phyloP scores from a whole-genome alignment of 1,140 invertebrate species.

The Geopemphigus sp. region DNA sequence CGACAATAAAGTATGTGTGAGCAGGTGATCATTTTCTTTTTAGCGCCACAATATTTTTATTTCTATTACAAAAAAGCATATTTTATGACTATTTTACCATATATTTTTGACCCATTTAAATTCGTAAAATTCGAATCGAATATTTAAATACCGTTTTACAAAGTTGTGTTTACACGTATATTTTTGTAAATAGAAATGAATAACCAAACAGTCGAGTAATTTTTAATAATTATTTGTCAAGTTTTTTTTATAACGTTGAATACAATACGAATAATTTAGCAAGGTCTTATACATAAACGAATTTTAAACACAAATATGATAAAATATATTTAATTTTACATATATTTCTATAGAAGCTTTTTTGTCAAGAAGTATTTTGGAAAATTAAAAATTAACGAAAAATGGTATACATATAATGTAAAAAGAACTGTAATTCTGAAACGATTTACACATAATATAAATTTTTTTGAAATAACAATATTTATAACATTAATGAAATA shows the following conservation, averaged over 20 bases:
- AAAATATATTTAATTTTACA: slow-evolving; percentile 20
- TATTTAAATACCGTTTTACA: not conserved
- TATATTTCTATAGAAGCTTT: not conserved
- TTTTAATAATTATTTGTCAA: not conserved
- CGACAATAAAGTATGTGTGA: too few species aligned
- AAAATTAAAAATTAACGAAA: not conserved
- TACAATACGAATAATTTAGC: not conserved
- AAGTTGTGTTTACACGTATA: too few species aligned
- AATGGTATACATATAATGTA: not conserved
- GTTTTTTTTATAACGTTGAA: not conserved
- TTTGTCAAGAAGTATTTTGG: not conserved
- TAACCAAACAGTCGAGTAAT: not conserved
- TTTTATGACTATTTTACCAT: not conserved
- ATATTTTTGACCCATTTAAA: not conserved
- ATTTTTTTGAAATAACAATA: slow-evolving; percentile 12
- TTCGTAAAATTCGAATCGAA: not conserved
- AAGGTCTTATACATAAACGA: not conserved
- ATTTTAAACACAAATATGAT: not conserved
- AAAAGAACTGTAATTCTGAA: not conserved
- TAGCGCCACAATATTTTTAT: not conserved
- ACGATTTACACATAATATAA: not conserved
- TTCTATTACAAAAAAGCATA: not conserved
- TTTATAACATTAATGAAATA: not conserved
- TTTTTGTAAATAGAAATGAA: too few species aligned
- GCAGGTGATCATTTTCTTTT: not conserved